A percentile compares a stretch with the other conserved stretches of the same genome.
These are phyloP conservation scores for Eupithecia subfuscata DNA, from an alignment of 2,888 invertebrate genomes.

Conservation along the genomic window DNA sequence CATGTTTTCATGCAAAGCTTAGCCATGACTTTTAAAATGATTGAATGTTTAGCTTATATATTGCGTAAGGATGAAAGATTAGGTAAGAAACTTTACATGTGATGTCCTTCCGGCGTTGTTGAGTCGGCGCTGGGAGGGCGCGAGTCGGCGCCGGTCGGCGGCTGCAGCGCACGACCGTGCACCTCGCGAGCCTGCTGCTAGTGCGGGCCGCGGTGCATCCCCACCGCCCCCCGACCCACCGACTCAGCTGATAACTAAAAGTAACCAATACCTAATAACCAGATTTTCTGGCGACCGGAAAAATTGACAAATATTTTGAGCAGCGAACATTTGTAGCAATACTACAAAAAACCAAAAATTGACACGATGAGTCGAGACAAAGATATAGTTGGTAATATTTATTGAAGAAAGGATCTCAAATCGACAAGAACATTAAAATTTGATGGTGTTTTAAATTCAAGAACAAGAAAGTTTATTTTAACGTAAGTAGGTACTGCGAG, in stretches of 20 bases:
- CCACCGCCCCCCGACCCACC: background rate
- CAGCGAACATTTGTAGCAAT: background rate
- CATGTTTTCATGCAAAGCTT: background rate
- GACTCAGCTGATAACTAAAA: conserved; percentile 38
- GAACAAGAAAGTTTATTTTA: too few relatives aligned
- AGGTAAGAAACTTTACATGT: conserved; percentile 16
- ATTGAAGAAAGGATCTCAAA: too few relatives aligned
- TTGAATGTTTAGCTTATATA: background rate
- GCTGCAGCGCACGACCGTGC: conserved; percentile 15
- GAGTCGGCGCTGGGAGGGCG: background rate
- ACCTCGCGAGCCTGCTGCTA: conserved; percentile 7
- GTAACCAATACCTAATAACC: conserved; percentile 38
- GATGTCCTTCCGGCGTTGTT: conserved; percentile 16
- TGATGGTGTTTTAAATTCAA: too few relatives aligned
- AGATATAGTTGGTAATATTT: too few relatives aligned
- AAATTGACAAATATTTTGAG: background rate
- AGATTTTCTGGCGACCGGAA: background rate
- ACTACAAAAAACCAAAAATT: too few relatives aligned
- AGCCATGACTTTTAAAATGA: background rate
- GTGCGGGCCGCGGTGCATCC: conserved; percentile 26
- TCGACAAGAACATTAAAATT: too few relatives aligned
- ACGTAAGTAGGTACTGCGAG: too few relatives aligned
- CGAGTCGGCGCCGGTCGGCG: background rate
- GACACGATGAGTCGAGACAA: too few relatives aligned
- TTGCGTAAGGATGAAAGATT: background rate